phyloP scores from a whole-genome alignment of 1,140 invertebrate species.

The Nephila pilipes region DNA sequence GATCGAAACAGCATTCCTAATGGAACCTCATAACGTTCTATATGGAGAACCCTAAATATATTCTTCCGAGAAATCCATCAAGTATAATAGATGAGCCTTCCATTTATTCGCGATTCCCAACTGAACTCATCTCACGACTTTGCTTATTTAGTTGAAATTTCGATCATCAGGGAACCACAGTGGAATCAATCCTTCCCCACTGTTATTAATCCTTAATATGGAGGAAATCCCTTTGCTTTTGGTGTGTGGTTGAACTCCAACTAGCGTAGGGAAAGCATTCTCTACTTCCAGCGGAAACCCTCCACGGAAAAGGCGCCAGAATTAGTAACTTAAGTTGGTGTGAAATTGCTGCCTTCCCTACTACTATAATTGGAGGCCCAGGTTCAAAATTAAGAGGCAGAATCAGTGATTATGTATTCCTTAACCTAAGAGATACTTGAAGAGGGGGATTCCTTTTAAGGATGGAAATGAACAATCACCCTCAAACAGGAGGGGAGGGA shows the following conservation, averaged over 20 bases:
- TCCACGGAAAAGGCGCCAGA: conserved; percentile 30
- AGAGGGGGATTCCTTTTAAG: conserved; percentile 40
- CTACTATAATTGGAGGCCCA: conserved; percentile 29
- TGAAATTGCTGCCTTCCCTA: conserved; percentile 59
- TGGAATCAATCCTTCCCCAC: background rate
- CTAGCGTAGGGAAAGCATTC: background rate
- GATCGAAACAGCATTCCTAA: background rate
- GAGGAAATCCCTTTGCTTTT: conserved; percentile 11
- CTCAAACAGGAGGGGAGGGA: conserved; percentile 49
- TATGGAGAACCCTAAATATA: background rate
- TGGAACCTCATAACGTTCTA: background rate
- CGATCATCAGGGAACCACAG: background rate
- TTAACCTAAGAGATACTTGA: conserved; percentile 49
- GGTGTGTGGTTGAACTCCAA: background rate
- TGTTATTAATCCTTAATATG: conserved; percentile 36
- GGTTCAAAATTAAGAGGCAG: conserved; percentile 68
- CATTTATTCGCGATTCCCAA: conserved; percentile 3
- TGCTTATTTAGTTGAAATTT: conserved; percentile 1
- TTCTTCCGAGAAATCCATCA: conserved; percentile 3
- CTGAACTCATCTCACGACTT: background rate
- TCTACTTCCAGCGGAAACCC: background rate
- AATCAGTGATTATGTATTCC: conserved; percentile 71
- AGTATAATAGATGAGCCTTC: background rate
- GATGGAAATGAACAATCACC: conserved; percentile 73
- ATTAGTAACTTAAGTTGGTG: conserved; percentile 72